phyloP scores from a whole-genome alignment of 1,140 invertebrate species.

The Saccostrea echinata region DNA sequence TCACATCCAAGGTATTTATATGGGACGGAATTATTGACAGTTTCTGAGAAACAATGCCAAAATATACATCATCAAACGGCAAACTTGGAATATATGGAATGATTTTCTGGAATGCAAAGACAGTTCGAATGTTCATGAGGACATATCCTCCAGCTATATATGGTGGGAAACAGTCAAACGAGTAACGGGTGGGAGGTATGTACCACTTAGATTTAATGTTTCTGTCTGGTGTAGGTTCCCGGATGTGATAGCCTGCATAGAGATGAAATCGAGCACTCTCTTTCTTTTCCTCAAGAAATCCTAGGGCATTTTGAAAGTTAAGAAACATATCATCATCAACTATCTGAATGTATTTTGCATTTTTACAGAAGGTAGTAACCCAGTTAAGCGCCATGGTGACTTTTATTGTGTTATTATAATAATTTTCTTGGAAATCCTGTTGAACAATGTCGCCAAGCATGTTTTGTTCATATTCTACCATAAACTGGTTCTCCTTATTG shows the following conservation, averaged over 20 bases:
- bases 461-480: slow-evolving; percentile 53
- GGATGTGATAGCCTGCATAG: slow-evolving; percentile 18
- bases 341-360: slow-evolving; percentile 54
- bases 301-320: slow-evolving; percentile 51
- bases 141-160: slow-evolving; percentile 55
- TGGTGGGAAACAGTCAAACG: slow-evolving; percentile 51
- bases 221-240: slow-evolving; percentile 26
- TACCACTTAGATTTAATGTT: slow-evolving; percentile 50
- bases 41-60: slow-evolving; percentile 54
- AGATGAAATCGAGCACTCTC: background rate
- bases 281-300: background rate
- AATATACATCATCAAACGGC: slow-evolving; percentile 49
- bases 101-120: slow-evolving; percentile 41
- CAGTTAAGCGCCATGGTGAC: slow-evolving; percentile 63
- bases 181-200: slow-evolving; percentile 43
- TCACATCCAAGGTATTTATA: slow-evolving; percentile 17
- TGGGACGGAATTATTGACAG: slow-evolving; percentile 37
- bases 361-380: slow-evolving; percentile 55
- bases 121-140: slow-evolving; percentile 33
- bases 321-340: slow-evolving; percentile 66
- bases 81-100: slow-evolving; percentile 51
- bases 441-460: slow-evolving; percentile 63
- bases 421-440: slow-evolving; percentile 64
- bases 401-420: slow-evolving; percentile 61
- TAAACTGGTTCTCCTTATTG: slow-evolving; percentile 37